These are phyloP conservation scores for Prionace glauca DNA, from an alignment of 2,797 vertebrate species.

Conservation along the genomic window DNA sequence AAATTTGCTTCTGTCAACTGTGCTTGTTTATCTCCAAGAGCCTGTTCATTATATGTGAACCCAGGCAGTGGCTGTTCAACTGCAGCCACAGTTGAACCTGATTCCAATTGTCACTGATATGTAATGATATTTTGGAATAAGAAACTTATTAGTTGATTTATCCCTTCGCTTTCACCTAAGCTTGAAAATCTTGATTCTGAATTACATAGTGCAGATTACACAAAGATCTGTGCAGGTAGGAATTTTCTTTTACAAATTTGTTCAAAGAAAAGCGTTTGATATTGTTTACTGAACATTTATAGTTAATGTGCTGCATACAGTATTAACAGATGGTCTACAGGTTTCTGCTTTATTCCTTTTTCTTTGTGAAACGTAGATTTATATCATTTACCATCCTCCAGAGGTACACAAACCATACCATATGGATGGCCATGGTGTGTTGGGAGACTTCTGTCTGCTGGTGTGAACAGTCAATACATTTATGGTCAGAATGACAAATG, in stretches of 20 bases:
- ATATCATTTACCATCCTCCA: background rate
- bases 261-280: background rate
- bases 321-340: background rate
- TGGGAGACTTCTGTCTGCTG: background rate
- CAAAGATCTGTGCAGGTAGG: background rate
- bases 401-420: background rate
- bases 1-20: background rate
- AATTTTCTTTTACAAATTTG: background rate
- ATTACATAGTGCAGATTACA: background rate
- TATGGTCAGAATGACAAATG: background rate
- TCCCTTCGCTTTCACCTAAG: background rate
- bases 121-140: background rate
- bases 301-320: background rate
- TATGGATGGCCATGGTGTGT: background rate
- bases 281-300: background rate
- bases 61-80: background rate
- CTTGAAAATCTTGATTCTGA: background rate
- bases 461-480: background rate
- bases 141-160: background rate
- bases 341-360: background rate
- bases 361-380: background rate
- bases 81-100: background rate
- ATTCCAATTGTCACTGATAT: background rate
- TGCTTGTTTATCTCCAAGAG: background rate
- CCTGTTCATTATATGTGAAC: background rate